A percentile compares a stretch with the other conserved stretches of the same genome.
Evolutionary conservation across 1,140 invertebrate genomes (phyloP).

Genomic region (Augochlora pura): DNA sequence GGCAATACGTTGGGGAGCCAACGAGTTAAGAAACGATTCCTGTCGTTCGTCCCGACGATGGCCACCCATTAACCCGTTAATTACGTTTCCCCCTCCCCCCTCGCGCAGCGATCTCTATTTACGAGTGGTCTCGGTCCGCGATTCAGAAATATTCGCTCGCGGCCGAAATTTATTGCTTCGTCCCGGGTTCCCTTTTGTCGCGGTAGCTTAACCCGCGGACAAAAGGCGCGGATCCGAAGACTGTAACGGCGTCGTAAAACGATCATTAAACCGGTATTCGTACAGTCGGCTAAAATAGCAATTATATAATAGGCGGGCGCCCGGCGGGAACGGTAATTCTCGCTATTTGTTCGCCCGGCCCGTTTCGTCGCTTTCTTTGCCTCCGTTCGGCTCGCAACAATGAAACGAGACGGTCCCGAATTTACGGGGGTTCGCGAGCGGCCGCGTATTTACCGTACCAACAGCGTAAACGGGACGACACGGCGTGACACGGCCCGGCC

Average conservation of each 20-base stretch:
- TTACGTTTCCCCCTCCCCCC: neutral
- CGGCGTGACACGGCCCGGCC: no score
- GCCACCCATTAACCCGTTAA: neutral
- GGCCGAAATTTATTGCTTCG: neutral
- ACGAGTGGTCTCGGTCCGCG: neutral
- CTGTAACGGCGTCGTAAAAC: constrained; percentile 24
- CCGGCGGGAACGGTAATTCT: constrained; percentile 20
- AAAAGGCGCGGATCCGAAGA: neutral
- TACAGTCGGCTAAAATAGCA: constrained; percentile 12
- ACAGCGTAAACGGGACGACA: constrained; percentile 4
- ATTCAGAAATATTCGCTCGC: neutral
- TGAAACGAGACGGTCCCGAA: constrained; percentile 2
- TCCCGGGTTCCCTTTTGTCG: neutral
- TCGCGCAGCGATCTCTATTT: neutral
- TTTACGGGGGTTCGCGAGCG: neutral
- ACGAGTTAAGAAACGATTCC: neutral
- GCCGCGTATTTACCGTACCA: constrained; percentile 10
- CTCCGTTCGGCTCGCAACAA: neutral
- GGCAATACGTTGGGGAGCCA: neutral
- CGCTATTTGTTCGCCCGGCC: neutral
- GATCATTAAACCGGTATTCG: constrained; percentile 25
- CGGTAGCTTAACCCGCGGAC: neutral
- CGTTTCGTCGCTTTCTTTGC: constrained; percentile 16
- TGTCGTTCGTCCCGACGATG: neutral
- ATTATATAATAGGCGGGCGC: constrained; percentile 13